Conservation (phyloP, 35 echinoderm and acorn worm species). For the Amphiura filiformis region DNA sequence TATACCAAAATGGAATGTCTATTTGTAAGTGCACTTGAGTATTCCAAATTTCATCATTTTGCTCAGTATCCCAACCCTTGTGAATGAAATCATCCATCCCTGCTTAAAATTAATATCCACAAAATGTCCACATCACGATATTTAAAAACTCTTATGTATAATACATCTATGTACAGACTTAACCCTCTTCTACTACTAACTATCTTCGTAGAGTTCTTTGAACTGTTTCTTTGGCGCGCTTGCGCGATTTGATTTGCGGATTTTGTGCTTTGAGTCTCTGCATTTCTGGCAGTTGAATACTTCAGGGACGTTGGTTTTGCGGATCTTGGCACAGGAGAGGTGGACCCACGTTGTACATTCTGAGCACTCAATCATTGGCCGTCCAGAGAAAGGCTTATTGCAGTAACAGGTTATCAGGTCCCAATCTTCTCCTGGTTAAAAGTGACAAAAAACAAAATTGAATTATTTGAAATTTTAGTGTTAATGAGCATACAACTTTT, state of each 20-base stretch:
- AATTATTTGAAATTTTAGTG: no score
- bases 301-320: slow-evolving; percentile 92
- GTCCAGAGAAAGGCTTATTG: slow-evolving; percentile 85
- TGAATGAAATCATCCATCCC: no score
- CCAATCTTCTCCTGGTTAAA: slow-evolving; percentile 79
- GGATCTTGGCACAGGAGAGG: slow-evolving; percentile 94
- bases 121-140: no score
- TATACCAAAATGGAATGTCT: no score
- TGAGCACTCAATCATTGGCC: slow-evolving; percentile 95
- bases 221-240: slow-evolving; percentile 98
- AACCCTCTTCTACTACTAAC: neutral
- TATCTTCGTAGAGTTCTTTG: slow-evolving; percentile 74
- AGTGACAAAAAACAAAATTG: no score
- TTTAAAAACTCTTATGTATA: no score
- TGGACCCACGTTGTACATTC: slow-evolving; percentile 92
- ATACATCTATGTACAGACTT: no score
- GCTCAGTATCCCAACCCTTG: no score
- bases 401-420: slow-evolving; percentile 93
- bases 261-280: slow-evolving; percentile 68
- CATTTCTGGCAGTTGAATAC: slow-evolving; percentile 84
- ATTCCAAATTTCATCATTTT: no score
- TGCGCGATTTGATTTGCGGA: slow-evolving; percentile 74
- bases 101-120: no score
- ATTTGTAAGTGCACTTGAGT: no score
- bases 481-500: no score